Conservation (phyloP, 2,888 invertebrate species). For the Hypomecis atomaria region DNA sequence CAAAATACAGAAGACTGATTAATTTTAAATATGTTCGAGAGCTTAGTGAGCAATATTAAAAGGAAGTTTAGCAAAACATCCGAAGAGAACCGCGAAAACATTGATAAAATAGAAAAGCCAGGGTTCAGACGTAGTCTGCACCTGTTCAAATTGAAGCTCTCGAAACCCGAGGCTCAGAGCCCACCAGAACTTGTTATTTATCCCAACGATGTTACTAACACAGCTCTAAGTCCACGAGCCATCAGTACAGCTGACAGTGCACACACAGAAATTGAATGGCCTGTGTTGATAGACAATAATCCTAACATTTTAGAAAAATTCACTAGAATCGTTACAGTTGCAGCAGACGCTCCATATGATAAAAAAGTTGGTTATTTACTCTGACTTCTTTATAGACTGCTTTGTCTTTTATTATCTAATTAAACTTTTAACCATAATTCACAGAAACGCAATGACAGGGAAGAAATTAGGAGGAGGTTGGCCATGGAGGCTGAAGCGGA, state of each 20-base stretch:
- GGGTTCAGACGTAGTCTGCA: conserved; percentile 67
- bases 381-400: neutral
- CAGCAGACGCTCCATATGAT: conserved; percentile 55
- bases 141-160: conserved; percentile 67
- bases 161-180: conserved; percentile 57
- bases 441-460: conserved; percentile 95
- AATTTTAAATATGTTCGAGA: conserved; percentile 77
- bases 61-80: conserved; percentile 73
- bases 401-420: neutral
- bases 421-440: conserved; percentile 53
- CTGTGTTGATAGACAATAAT: conserved; percentile 76
- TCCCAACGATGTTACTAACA: conserved; percentile 59
- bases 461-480: conserved; percentile 94
- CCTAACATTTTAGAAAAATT: conserved; percentile 79
- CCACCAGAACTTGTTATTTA: conserved; percentile 55
- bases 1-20: conserved; percentile 77
- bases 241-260: conserved; percentile 75
- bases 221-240: conserved; percentile 84
- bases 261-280: conserved; percentile 83
- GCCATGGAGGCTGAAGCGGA: conserved; percentile 94
- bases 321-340: conserved; percentile 72
- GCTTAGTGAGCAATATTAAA: conserved; percentile 73
- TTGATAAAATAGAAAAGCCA: conserved; percentile 60
- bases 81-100: conserved; percentile 58
- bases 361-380: conserved; percentile 57